Evolutionary conservation across 2,113 vertebrate species (phyloP).

Genomic region (Saimiri boliviensis): DNA sequence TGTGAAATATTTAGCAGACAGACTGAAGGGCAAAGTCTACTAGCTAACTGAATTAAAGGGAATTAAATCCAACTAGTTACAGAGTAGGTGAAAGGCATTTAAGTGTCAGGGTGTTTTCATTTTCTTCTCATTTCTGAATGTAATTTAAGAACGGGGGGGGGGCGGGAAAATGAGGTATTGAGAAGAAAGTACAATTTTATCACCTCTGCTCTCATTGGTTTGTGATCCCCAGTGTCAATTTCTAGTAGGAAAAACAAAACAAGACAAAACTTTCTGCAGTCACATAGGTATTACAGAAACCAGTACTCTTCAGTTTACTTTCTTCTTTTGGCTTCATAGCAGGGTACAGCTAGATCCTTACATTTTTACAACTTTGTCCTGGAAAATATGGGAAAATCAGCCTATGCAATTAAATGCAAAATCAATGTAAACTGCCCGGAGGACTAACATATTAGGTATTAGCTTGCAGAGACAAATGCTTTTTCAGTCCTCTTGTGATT

Average conservation of each 20-base stretch:
- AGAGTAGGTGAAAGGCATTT: neutral
- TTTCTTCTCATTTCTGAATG: neutral
- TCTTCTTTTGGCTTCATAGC: constrained; percentile 14
- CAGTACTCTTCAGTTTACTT: neutral
- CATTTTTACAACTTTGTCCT: constrained; percentile 42
- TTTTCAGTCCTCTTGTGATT: constrained; percentile 54
- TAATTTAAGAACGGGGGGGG: neutral
- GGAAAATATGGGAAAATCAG: constrained; percentile 51
- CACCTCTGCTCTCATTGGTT: neutral
- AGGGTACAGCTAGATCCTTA: neutral
- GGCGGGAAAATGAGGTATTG: neutral
- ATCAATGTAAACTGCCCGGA: constrained; percentile 59
- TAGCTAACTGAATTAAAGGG: neutral
- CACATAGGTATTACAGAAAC: neutral
- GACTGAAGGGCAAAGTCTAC: neutral
- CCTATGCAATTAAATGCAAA: constrained; percentile 66
- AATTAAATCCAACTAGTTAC: neutral
- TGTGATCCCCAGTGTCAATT: neutral
- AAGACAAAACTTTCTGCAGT: neutral
- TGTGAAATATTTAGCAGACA: constrained; percentile 48
- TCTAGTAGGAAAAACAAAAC: neutral
- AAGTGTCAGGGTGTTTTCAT: neutral
- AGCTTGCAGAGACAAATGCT: constrained; percentile 68
- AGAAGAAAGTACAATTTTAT: neutral
- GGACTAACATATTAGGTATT: constrained; percentile 44